Evolutionary conservation across 2,113 vertebrate genomes (phyloP).

Genomic region (Falco punctatus): DNA sequence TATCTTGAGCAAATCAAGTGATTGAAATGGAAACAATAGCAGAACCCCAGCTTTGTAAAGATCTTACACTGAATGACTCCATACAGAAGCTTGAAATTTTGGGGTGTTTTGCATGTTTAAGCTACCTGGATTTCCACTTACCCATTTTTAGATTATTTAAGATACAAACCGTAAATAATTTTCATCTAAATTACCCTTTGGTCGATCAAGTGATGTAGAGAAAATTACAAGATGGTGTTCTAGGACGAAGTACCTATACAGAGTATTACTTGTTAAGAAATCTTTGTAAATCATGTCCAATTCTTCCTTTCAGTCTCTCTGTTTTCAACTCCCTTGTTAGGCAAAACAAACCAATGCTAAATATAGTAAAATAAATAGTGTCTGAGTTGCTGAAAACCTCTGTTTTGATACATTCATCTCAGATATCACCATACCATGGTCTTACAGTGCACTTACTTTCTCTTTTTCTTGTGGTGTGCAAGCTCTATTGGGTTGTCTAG

Average conservation of each 20-base stretch:
- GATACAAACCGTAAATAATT: background rate
- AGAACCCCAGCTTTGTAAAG: background rate
- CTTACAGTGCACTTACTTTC: background rate
- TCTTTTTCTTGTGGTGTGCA: background rate
- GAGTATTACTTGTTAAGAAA: background rate
- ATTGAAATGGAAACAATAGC: background rate
- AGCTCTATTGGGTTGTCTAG: background rate
- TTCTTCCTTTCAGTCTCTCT: background rate
- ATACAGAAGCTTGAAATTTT: background rate
- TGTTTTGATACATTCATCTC: background rate
- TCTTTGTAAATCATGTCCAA: background rate
- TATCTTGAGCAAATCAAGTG: background rate
- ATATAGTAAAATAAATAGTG: background rate
- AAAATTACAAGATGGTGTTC: background rate
- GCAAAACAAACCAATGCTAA: background rate
- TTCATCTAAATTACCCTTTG: background rate
- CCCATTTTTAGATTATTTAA: background rate
- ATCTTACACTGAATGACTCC: background rate
- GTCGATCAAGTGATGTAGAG: background rate
- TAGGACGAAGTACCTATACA: background rate
- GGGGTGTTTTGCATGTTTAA: background rate
- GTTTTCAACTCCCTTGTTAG: background rate
- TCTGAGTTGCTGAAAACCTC: background rate
- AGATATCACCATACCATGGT: background rate
- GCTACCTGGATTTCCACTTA: fast-evolving